These are phyloP conservation scores for Rhodeus uyekii DNA, from an alignment of 2,797 vertebrate species.

Conservation along the genomic window DNA sequence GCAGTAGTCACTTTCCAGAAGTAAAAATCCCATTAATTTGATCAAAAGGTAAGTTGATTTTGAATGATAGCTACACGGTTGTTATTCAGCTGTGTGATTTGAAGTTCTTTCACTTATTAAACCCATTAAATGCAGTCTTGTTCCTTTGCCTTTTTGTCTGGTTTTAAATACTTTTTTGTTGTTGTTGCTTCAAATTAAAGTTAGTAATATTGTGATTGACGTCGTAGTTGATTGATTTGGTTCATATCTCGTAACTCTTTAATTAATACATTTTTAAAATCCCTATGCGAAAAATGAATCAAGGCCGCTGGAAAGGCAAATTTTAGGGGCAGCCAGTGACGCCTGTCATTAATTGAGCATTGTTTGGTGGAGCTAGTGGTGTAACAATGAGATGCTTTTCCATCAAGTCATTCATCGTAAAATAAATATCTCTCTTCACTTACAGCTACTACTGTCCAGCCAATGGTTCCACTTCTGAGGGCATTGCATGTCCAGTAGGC, in stretches of 20 bases:
- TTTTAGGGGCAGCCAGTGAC: background rate
- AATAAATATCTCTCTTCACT: conserved; percentile 50
- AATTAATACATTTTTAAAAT: background rate
- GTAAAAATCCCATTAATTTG: background rate
- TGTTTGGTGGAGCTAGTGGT: background rate
- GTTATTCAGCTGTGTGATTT: too few species aligned
- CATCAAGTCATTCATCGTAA: background rate
- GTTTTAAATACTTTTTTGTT: background rate
- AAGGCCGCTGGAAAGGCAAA: background rate
- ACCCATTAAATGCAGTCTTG: background rate
- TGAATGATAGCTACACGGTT: background rate
- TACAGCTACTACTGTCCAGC: conserved; percentile 86
- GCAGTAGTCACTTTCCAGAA: background rate
- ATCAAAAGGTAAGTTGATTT: background rate
- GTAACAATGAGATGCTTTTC: background rate
- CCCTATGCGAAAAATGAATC: background rate
- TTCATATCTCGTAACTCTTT: background rate
- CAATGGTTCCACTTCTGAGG: conserved; percentile 72
- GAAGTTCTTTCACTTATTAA: background rate
- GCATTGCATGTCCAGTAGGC: conserved; percentile 81
- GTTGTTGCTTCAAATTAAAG: background rate
- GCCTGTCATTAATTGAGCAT: background rate
- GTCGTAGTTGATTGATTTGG: background rate
- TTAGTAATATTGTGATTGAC: background rate
- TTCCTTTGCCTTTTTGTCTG: background rate